Conservation (phyloP, 2,113 vertebrate genomes). For the Oryctolagus cuniculus region mOryCun1.1 NC_091451.1:21420501-21421000, state of each 20-base stretch:
- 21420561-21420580: too few relatives aligned
- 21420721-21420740: not conserved
- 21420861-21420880: too few relatives aligned
- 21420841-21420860: not conserved
- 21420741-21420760: not conserved
- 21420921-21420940: not conserved
- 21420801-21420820: not conserved
- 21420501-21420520: too few relatives aligned
- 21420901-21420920: not conserved
- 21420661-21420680: not conserved
- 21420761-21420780: not conserved
- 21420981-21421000: not conserved
- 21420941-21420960: conserved; percentile 11
- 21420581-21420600: too few relatives aligned
- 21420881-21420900: not conserved
- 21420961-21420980: not conserved
- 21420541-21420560: too few relatives aligned
- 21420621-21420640: not conserved
- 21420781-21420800: not conserved
- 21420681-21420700: not conserved
- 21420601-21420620: not conserved
- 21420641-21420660: too few relatives aligned
- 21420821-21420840: not conserved
- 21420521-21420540: too few relatives aligned
- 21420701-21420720: not conserved